Evolutionary conservation across 2,888 invertebrate genomes (phyloP), one percentile per base, ranked within the genome.

Genomic region (Neoscelio sp.): DNA sequence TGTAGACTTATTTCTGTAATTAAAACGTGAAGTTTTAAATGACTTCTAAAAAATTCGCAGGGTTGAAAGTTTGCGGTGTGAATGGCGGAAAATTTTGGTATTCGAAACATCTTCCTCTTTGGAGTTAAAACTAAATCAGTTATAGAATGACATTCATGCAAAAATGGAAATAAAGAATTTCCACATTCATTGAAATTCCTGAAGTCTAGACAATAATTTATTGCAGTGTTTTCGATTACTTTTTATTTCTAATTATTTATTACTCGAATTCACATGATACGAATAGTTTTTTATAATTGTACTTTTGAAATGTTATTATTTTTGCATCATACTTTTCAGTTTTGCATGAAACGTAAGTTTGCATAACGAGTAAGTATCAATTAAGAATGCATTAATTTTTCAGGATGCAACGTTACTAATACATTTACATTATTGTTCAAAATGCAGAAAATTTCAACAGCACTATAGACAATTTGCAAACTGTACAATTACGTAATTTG

Each of bases 91-190:
- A 71, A 62, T 71, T 71, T 70, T 20, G 62, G 52, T 62, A 71
- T 71, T 71, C 62, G 52, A 71, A 71, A 71, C 71, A 62, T 62
- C 71, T 71, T 71, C 71, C 71, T 71, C 35, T 71, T 42, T 44
- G 30, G 35, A 71, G 71, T 71, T 71, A 52, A 71, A 71, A 44
- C 62, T 30, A 62, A 52, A 71, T 62, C 62, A 71, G 62, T 71
- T 71, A 71, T 71, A 46, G 62, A 62, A 38, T 60, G 60, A 71
- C 70, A 60, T 71, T 60, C 60, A 48, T 12, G 35, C 28, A 33
- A 60, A 71, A 42, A 70, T 60, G 38, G 46, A 20, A 42, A 62
- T 54, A 62, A 52, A 62, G 62, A 54, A 54, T 54, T 71, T 62
- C 23, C 26, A 62, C 71, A 62, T 62, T 58, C 52, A 71, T 71